These are phyloP conservation scores for Phoebastria nigripes DNA, from an alignment of 2,797 vertebrate genomes.

Conservation along the genomic window DNA sequence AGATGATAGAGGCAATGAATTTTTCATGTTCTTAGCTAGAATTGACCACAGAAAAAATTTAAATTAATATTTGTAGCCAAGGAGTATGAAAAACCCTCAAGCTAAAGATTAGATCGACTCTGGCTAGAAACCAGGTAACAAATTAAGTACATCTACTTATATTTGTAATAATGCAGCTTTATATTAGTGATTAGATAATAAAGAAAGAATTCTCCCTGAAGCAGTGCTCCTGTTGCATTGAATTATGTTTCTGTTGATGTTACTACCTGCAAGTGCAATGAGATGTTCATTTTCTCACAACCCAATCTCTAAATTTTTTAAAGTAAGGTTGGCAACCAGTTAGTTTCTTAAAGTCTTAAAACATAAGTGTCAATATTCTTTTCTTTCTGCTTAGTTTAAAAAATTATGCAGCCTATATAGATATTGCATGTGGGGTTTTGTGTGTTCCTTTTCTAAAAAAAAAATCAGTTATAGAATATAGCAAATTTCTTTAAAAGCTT, in stretches of 20 bases:
- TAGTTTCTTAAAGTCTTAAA: background rate
- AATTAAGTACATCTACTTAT: background rate
- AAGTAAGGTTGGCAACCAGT: background rate
- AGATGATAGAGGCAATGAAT: background rate
- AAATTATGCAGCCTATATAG: background rate
- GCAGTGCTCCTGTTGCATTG: background rate
- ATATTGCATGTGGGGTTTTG: background rate
- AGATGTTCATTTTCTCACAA: background rate
- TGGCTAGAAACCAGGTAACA: background rate
- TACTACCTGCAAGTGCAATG: background rate
- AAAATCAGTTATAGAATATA: background rate
- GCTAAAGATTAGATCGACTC: background rate
- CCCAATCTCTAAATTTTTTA: background rate
- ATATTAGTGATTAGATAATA: background rate
- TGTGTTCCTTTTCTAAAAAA: background rate
- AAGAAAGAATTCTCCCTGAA: background rate
- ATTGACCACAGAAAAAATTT: background rate
- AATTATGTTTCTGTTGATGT: background rate
- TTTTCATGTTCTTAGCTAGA: background rate
- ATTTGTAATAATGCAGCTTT: background rate
- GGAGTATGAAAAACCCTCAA: background rate
- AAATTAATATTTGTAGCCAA: background rate
- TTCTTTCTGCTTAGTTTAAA: background rate
- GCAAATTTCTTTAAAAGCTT: background rate
- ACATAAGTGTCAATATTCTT: background rate